These are phyloP conservation scores for Liasis olivaceus DNA, from an alignment of 2,797 vertebrate genomes.

Conservation along the genomic window DNA sequence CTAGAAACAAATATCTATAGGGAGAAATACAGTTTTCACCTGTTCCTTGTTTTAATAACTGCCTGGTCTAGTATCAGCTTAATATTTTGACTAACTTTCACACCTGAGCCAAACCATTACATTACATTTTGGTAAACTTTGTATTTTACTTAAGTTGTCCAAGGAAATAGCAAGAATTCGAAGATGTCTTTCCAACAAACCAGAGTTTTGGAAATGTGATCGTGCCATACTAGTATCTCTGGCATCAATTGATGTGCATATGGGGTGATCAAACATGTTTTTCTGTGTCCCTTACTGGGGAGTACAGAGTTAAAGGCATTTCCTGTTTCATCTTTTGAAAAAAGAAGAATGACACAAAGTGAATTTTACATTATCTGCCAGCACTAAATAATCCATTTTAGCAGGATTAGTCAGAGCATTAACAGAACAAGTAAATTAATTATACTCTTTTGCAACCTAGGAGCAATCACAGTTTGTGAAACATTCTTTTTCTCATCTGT, in stretches of 20 bases:
- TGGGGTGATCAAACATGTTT: not conserved
- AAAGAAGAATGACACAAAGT: constrained; percentile 58
- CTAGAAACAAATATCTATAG: too few relatives aligned
- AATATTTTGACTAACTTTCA: too few relatives aligned
- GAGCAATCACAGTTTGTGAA: constrained; percentile 60
- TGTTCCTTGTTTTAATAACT: too few relatives aligned
- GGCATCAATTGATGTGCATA: not conserved
- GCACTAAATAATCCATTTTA: constrained; percentile 69
- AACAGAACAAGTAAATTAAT: constrained; percentile 68
- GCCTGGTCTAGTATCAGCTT: too few relatives aligned
- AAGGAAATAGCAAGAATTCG: not conserved
- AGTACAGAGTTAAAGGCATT: constrained; percentile 46
- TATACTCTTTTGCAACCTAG: constrained; percentile 62
- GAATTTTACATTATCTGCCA: constrained; percentile 56
- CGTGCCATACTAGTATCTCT: not conserved
- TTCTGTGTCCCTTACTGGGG: not conserved
- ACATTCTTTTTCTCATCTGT: constrained; percentile 30
- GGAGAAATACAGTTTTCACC: too few relatives aligned
- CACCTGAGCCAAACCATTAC: too few relatives aligned
- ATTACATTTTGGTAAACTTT: not conserved
- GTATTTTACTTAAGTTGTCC: not conserved
- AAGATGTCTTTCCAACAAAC: not conserved
- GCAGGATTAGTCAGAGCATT: constrained; percentile 69
- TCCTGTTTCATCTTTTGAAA: constrained; percentile 64
- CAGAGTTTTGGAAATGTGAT: not conserved